These are phyloP conservation scores for Ifrita kowaldi DNA, from an alignment of 2,113 vertebrate species.

Conservation along the genomic window DNA sequence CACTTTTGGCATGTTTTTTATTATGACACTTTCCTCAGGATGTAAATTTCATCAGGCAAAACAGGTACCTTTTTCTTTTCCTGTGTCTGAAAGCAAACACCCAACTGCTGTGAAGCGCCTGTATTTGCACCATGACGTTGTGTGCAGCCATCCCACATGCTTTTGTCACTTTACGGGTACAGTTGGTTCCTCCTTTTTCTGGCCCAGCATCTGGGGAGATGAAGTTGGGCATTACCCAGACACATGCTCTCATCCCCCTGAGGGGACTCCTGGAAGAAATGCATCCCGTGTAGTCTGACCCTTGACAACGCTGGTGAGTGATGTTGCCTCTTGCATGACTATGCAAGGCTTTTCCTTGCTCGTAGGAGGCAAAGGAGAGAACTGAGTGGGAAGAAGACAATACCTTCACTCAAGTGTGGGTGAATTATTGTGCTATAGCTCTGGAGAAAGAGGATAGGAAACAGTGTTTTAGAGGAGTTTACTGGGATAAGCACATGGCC, in stretches of 20 bases:
- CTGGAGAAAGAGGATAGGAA: not conserved
- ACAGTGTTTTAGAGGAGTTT: not conserved
- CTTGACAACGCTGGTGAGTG: not conserved
- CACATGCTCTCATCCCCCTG: not conserved
- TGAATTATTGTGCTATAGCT: not conserved
- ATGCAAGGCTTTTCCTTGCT: not conserved
- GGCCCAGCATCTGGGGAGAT: not conserved
- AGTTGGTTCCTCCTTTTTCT: not conserved
- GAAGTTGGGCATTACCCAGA: not conserved
- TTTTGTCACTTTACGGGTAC: not conserved
- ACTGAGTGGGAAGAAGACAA: not conserved
- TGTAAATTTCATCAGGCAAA: not conserved
- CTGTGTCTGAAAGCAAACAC: not conserved
- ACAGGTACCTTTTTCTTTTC: not conserved
- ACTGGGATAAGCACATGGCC: not conserved
- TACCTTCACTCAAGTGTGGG: not conserved
- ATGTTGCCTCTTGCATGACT: not conserved
- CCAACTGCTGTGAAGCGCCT: not conserved
- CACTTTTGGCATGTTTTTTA: not conserved
- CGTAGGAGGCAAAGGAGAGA: not conserved
- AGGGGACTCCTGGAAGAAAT: not conserved
- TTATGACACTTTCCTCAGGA: not conserved
- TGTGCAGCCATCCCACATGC: accelerated
- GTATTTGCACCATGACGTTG: no score
- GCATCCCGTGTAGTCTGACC: not conserved